A percentile compares a stretch with the other conserved stretches of the same genome.
Conservation (phyloP, 2,113 vertebrate species). For the Tursiops truncatus region DNA sequence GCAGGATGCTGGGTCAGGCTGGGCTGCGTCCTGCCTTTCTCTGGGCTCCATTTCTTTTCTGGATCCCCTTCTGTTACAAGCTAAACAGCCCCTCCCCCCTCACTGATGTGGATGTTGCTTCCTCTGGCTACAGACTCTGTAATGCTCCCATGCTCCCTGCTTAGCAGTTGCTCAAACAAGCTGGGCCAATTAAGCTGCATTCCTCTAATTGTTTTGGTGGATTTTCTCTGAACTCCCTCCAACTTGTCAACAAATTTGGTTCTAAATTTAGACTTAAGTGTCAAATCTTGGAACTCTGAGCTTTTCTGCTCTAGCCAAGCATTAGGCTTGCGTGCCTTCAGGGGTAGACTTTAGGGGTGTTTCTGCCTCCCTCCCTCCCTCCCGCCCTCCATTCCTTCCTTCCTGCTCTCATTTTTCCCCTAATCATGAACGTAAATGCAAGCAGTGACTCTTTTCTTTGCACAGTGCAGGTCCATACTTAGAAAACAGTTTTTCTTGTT, state of each 20-base stretch:
- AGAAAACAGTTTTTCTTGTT: constrained; percentile 35
- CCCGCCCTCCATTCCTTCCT: background rate
- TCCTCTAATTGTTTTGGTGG: constrained; percentile 78
- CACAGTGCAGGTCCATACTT: background rate
- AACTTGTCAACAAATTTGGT: constrained; percentile 73
- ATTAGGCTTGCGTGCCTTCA: background rate
- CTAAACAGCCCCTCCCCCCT: background rate
- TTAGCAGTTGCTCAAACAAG: constrained; percentile 67
- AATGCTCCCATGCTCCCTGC: constrained; percentile 44
- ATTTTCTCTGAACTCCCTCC: constrained; percentile 76
- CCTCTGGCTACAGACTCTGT: constrained; percentile 51
- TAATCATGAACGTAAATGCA: background rate
- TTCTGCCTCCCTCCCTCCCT: background rate
- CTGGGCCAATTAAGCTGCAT: constrained; percentile 73
- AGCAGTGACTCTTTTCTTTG: constrained; percentile 53
- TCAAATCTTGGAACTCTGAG: constrained; percentile 55
- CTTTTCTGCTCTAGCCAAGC: constrained; percentile 10
- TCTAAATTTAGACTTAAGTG: constrained; percentile 73
- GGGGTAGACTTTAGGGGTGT: background rate
- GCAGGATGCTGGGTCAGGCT: too few relatives aligned
- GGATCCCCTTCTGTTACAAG: background rate
- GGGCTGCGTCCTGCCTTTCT: background rate
- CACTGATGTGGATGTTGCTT: background rate
- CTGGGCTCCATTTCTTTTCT: background rate
- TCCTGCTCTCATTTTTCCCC: background rate